A percentile compares a stretch with the other conserved stretches of the same genome.
Conservation (phyloP, 2,888 invertebrate species). For the Heliconius aoede region DNA sequence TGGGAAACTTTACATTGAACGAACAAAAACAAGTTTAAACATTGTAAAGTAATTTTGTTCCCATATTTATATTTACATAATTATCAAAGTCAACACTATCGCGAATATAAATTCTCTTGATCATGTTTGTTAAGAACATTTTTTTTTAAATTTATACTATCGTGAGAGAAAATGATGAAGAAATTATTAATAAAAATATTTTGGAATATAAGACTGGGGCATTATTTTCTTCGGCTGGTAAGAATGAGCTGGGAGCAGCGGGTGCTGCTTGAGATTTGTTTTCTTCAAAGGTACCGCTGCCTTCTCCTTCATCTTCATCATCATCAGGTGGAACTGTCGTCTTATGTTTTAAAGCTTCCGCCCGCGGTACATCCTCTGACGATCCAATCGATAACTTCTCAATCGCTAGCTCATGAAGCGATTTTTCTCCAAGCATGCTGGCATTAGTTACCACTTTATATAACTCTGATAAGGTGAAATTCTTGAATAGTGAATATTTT, state of each 20-base stretch:
- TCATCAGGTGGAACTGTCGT: slow-evolving; percentile 73
- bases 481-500: slow-evolving; percentile 59
- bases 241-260: slow-evolving; percentile 72
- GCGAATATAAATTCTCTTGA: slow-evolving; percentile 58
- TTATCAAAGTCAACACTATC: slow-evolving; percentile 56
- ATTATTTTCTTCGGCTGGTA: slow-evolving; percentile 70
- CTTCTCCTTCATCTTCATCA: slow-evolving; percentile 76
- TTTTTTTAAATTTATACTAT: slow-evolving; percentile 31
- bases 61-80: slow-evolving; percentile 54
- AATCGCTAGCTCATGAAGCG: slow-evolving; percentile 20
- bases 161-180: slow-evolving; percentile 15
- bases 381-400: slow-evolving; percentile 26
- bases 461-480: slow-evolving; percentile 57
- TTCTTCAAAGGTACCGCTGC: slow-evolving; percentile 72
- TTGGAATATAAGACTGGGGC: slow-evolving; percentile 47
- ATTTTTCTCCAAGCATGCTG: slow-evolving; percentile 19
- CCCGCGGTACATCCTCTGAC: slow-evolving; percentile 56
- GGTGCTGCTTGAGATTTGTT: slow-evolving; percentile 66
- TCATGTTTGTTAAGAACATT: slow-evolving; percentile 43
- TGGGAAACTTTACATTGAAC: slow-evolving; percentile 15
- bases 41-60: slow-evolving; percentile 57
- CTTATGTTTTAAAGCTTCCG: slow-evolving; percentile 70
- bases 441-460: slow-evolving; percentile 59
- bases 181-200: slow-evolving; percentile 31
- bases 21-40: slow-evolving; percentile 6